Evolutionary conservation across 92 coral and sea anemone species (phyloP).

Genomic region (Metridium senile): DNA sequence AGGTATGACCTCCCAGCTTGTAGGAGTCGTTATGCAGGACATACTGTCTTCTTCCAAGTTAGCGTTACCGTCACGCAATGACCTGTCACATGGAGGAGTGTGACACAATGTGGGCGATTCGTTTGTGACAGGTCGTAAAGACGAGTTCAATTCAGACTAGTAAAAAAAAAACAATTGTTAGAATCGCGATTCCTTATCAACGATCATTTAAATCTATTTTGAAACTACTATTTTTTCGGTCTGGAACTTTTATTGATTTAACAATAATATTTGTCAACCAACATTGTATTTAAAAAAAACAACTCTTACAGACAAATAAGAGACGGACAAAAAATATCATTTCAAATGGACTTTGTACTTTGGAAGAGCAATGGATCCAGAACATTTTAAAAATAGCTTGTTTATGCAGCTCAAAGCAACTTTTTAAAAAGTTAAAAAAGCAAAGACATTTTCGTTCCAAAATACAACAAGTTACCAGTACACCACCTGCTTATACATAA

Average conservation of each 20-base stretch:
- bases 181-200: no score
- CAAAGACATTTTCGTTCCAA: not conserved
- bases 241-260: no score
- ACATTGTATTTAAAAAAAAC: not conserved
- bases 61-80: slow-evolving; percentile 16
- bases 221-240: no score
- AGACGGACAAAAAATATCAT: not conserved
- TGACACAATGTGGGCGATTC: slow-evolving; percentile 4
- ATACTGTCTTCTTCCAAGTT: slow-evolving; percentile 9
- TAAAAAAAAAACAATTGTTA: not conserved
- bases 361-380: not conserved
- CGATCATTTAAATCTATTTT: no score
- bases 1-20: slow-evolving; percentile 55
- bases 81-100: slow-evolving; percentile 29
- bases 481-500: not conserved
- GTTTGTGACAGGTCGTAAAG: slow-evolving; percentile 13
- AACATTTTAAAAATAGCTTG: no score
- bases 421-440: no score
- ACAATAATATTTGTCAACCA: not conserved
- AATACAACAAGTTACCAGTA: not conserved
- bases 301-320: not conserved
- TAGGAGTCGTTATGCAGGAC: slow-evolving; percentile 34
- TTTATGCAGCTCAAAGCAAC: no score
- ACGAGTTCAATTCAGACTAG: not conserved
- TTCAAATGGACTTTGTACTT: not conserved